Evolutionary conservation across 2,888 invertebrate genomes (phyloP), one percentile per base, ranked within the genome.

Genomic region (Keiferia lycopersicella): DNA sequence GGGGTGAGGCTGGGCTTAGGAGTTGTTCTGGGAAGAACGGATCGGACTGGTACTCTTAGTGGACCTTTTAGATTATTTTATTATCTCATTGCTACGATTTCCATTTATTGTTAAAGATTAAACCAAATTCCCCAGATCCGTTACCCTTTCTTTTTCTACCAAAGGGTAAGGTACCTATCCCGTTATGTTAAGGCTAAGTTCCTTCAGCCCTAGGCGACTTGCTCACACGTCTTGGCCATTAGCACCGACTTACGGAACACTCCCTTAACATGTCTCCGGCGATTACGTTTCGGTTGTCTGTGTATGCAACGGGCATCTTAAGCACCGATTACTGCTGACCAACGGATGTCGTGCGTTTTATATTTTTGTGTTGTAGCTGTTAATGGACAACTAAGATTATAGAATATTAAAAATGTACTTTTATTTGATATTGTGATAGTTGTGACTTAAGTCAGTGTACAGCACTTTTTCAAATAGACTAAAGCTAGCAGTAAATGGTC

Each of bases 191-290:
- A 34, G n/a, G 14, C 1, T 1, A 20, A 7, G 14, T 56, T n/a
- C 34, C 16, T 34, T 2, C 56, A 56, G 16, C 56, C 56, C 56
- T 34, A 30, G 30, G 8, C 20, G 30, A 0, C 12, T 12, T 18
- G n/a, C n/a, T n/a, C 12, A 8, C 81, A 80, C 79, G 81, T 75
- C 74, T 69, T 62, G 65, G 69, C 78, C 78, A 81, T 81, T 81
- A 83, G 76, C 70, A 71, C 61, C 70, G 69, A 75, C 75, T 75
- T 71, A 70, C 68, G 67, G 67, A 38, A 58, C 58, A 56, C 56
- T 56, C 56, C 56, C 56, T 26, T 34, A 56, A 56, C 56, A 56
- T 56, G 34, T n/a, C 56, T 56, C 30, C 6, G 53, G 53, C 53
- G n/a, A 53, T 53, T 20, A 26, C 20, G 53, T 34, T 56, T 56